Percentiles rank a stretch among this genome's conserved stretches.
Evolutionary conservation across 2,113 vertebrate genomes (phyloP).

Genomic region (Periophthalmodon schlosseri): DNA sequence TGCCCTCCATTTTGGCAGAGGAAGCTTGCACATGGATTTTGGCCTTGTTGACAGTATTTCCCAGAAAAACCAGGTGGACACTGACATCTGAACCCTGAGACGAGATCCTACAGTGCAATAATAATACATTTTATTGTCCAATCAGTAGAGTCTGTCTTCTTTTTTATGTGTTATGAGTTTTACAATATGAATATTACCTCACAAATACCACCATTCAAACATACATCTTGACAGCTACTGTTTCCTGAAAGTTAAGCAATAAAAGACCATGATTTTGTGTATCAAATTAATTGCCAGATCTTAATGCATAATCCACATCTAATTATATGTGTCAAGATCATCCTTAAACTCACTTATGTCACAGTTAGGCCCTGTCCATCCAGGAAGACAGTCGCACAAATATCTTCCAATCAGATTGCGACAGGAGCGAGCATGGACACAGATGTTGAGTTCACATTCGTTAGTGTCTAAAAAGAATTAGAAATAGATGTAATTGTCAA

Average conservation of each 20-base stretch:
- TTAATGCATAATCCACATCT: neutral
- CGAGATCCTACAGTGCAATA: conserved; percentile 80
- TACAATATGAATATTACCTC: conserved; percentile 76
- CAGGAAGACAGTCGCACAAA: conserved; percentile 93
- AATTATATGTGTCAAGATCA: neutral
- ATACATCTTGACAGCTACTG: conserved; percentile 91
- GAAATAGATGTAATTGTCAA: conserved; percentile 6
- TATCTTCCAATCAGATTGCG: conserved; percentile 97
- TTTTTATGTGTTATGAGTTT: neutral
- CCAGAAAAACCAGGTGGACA: conserved; percentile 90
- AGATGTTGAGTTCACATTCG: conserved; percentile 91
- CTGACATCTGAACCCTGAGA: conserved; percentile 87
- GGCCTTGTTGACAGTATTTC: conserved; percentile 86
- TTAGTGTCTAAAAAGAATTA: conserved; percentile 86
- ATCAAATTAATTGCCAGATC: neutral
- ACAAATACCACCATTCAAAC: conserved; percentile 91
- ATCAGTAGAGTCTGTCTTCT: neutral
- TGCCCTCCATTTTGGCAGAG: conserved; percentile 93
- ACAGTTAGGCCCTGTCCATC: conserved; percentile 93
- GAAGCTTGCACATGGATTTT: conserved; percentile 86
- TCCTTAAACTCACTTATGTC: conserved; percentile 86
- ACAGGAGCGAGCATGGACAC: conserved; percentile 91
- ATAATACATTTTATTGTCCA: neutral
- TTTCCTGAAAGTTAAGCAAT: conserved; percentile 81
- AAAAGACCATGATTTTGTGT: conserved; percentile 31